phyloP scores from a whole-genome alignment of 1,140 invertebrate genomes.

The Nomia melanderi region DNA sequence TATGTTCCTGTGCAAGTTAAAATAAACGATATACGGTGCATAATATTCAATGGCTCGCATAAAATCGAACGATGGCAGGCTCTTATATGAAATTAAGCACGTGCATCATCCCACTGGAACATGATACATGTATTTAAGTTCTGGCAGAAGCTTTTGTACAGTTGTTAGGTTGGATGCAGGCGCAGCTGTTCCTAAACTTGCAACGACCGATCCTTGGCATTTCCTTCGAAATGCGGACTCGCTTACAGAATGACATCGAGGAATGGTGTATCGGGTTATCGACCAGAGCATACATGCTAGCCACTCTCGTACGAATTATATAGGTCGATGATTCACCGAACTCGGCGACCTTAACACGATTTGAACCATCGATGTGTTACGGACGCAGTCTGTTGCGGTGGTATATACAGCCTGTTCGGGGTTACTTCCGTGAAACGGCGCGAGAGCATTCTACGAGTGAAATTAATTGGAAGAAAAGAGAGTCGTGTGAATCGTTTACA shows the following conservation, averaged over 20 bases:
- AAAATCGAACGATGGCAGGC: not conserved
- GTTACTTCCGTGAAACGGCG: too few relatives aligned
- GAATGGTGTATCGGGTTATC: constrained; percentile 15
- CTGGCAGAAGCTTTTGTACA: constrained; percentile 21
- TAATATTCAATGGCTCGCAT: not conserved
- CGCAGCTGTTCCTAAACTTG: constrained; percentile 35
- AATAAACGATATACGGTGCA: not conserved
- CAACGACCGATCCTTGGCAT: constrained; percentile 24
- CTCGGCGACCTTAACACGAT: constrained; percentile 2
- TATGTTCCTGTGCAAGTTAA: not conserved
- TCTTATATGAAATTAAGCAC: not conserved
- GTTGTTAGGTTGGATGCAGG: constrained; percentile 15
- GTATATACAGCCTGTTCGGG: too few relatives aligned
- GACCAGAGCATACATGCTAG: not conserved
- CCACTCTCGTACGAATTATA: not conserved
- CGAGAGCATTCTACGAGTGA: too few relatives aligned
- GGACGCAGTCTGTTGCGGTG: not conserved
- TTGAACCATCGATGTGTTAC: not conserved
- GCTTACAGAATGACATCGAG: constrained; percentile 3
- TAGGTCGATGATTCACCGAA: not conserved
- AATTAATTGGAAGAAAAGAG: too few relatives aligned
- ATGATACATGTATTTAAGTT: constrained; percentile 18
- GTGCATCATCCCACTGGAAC: not conserved
- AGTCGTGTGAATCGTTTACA: too few relatives aligned
- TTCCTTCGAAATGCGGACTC: constrained; percentile 4